These are phyloP conservation scores for Myanophis thanlyinensis DNA, from an alignment of 2,113 vertebrate species.

Conservation along the genomic window DNA sequence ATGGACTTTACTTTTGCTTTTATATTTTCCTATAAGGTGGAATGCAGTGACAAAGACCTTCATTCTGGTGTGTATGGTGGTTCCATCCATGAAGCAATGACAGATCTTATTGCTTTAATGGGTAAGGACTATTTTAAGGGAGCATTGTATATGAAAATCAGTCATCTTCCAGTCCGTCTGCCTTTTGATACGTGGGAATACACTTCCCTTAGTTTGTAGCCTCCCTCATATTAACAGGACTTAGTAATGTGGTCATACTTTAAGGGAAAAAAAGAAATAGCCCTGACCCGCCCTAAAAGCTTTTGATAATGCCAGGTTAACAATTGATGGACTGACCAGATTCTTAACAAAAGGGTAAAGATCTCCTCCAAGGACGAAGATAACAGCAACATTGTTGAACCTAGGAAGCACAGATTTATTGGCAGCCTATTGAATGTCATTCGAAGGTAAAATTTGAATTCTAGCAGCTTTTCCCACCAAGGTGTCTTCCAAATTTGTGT, in stretches of 20 bases:
- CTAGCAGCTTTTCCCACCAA: background rate
- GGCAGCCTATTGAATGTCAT: background rate
- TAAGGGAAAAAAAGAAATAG: background rate
- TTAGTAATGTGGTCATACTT: background rate
- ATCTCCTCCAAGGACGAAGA: background rate
- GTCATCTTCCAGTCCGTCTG: background rate
- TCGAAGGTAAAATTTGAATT: background rate
- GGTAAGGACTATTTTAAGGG: conserved; percentile 70
- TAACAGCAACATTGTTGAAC: background rate
- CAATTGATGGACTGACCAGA: background rate
- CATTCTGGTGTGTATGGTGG: conserved; percentile 97
- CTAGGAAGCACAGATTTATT: background rate
- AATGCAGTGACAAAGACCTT: conserved; percentile 83
- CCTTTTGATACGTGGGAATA: background rate
- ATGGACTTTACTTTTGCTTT: background rate
- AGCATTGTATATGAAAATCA: background rate
- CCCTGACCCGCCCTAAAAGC: background rate
- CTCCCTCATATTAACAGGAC: background rate
- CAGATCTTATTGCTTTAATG: conserved; percentile 88
- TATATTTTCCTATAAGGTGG: conserved; percentile 69
- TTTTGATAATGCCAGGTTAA: background rate
- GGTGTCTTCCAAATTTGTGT: background rate
- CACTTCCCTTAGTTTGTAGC: background rate
- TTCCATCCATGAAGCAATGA: conserved; percentile 94
- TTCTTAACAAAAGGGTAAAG: background rate